Percentiles rank a stretch among this genome's conserved stretches.
Evolutionary conservation across 1,140 invertebrate genomes (phyloP).

Genomic region (Luehdorfia chinensis): DNA sequence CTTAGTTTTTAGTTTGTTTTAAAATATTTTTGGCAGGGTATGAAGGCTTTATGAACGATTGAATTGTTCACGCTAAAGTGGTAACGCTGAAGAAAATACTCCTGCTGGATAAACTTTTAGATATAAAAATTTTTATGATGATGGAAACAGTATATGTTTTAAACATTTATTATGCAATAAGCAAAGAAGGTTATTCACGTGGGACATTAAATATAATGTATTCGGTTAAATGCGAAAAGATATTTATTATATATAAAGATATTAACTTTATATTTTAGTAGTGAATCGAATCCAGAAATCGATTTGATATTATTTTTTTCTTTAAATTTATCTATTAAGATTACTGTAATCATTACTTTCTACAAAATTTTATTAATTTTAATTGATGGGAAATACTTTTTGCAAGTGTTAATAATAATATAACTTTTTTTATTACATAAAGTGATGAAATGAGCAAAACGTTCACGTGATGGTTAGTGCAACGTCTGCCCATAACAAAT

Average conservation of each 20-base stretch:
- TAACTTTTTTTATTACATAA: no score
- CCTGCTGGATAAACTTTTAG: not conserved
- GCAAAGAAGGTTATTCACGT: not conserved
- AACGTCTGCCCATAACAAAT: no score
- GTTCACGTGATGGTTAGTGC: no score
- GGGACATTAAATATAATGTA: not conserved
- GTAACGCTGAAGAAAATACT: not conserved
- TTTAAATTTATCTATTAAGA: not conserved
- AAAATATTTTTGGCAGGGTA: not conserved
- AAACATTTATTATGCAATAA: not conserved
- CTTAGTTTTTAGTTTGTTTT: not conserved
- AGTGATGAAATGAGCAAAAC: no score
- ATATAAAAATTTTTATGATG: not conserved
- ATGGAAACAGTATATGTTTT: not conserved
- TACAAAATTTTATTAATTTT: no score
- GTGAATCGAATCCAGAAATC: not conserved
- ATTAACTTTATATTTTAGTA: not conserved
- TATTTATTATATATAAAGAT: not conserved
- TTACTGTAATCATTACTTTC: no score
- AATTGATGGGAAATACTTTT: no score
- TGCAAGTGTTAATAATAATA: no score
- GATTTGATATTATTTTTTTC: not conserved
- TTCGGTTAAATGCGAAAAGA: not conserved
- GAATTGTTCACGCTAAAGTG: not conserved
- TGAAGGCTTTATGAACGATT: not conserved